These are phyloP conservation scores for Colius striatus DNA, from an alignment of 2,113 vertebrate genomes.

Conservation along the genomic window DNA sequence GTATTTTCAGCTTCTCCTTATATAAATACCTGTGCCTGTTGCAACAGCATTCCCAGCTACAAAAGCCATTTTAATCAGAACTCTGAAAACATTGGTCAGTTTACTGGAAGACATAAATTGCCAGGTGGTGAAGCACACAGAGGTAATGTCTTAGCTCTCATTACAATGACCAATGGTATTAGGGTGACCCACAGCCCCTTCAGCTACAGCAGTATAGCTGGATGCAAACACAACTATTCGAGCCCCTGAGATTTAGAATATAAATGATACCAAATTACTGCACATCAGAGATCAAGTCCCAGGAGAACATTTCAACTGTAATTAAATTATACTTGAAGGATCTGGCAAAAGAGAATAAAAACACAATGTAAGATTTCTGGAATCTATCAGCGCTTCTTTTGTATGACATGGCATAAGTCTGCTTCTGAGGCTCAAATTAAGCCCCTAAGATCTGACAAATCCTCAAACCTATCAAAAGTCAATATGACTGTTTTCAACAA, in stretches of 20 bases:
- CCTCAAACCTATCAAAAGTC: not conserved
- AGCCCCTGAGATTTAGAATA: not conserved
- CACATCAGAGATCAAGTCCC: not conserved
- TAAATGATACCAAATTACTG: not conserved
- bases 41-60: not conserved
- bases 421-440: not conserved
- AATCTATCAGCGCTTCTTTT: not conserved
- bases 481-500: not conserved
- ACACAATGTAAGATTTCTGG: not conserved
- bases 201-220: not conserved
- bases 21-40: not conserved
- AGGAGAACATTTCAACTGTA: not conserved
- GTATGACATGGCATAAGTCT: not conserved
- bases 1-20: not conserved
- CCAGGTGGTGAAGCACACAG: not conserved
- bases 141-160: not conserved
- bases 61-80: not conserved
- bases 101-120: not conserved
- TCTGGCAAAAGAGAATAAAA: not conserved
- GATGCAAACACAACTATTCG: not conserved
- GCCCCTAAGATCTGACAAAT: not conserved
- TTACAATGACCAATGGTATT: not conserved
- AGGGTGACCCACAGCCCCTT: not conserved
- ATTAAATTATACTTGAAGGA: not conserved
- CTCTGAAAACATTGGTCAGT: not conserved